Conservation (phyloP, 2,888 invertebrate species). For the Aelia acuminata region DNA sequence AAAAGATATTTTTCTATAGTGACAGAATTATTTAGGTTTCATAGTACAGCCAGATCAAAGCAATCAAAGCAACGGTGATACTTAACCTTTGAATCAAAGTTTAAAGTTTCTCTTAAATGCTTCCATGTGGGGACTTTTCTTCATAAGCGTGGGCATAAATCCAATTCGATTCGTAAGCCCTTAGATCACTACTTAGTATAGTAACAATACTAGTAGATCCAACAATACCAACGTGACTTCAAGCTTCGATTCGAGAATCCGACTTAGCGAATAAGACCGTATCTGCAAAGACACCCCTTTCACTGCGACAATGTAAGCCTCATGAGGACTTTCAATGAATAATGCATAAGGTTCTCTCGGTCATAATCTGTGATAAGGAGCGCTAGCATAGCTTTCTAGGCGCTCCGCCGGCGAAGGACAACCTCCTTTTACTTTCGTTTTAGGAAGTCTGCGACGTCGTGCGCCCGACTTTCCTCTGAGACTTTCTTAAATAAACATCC, state of each 20-base stretch:
- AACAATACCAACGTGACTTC: not conserved
- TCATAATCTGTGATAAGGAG: slow-evolving; percentile 22
- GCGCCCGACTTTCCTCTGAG: not conserved
- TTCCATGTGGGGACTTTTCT: not conserved
- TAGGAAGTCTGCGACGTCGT: not conserved
- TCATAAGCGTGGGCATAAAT: not conserved
- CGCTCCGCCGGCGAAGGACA: not conserved
- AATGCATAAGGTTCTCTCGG: slow-evolving; percentile 21
- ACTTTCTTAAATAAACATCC: not conserved
- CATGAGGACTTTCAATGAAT: not conserved
- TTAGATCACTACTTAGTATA: too few species aligned
- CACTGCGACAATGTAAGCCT: not conserved
- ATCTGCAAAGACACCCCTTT: not conserved
- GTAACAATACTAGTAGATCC: too few species aligned
- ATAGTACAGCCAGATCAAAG: too few species aligned
- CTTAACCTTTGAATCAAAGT: not conserved
- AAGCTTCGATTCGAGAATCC: not conserved
- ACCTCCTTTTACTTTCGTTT: slow-evolving; percentile 29
- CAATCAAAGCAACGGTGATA: too few species aligned
- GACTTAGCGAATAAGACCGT: not conserved
- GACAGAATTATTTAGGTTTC: too few species aligned
- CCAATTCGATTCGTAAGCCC: not conserved
- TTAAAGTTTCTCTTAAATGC: not conserved
- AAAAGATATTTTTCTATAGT: not conserved
- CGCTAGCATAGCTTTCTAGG: not conserved